These are phyloP conservation scores for Coelopa frigida DNA, from an alignment of 1,140 invertebrate species.

Conservation along the genomic window DNA sequence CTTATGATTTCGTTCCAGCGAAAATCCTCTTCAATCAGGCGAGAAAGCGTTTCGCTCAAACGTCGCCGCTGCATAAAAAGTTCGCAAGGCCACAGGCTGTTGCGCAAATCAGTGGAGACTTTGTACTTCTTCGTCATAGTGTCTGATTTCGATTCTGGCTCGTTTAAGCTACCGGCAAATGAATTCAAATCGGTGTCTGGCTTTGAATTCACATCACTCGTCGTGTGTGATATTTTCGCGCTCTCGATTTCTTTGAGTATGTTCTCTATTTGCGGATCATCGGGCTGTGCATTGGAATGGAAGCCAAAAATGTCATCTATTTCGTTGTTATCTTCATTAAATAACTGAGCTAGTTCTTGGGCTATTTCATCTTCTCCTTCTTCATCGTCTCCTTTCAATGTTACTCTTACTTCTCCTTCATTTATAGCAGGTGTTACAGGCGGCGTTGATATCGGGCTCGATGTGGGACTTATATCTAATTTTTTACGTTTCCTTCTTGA, in stretches of 20 bases:
- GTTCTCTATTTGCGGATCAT: conserved; percentile 23
- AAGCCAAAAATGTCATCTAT: conserved; percentile 38
- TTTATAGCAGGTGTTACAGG: background rate
- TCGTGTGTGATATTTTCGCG: conserved; percentile 7
- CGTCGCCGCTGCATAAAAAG: conserved; percentile 29
- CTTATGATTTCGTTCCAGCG: conserved; percentile 28
- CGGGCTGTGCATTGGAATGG: conserved; percentile 10
- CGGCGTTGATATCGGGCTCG: background rate
- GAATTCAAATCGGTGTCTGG: background rate
- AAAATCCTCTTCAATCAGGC: conserved; percentile 30
- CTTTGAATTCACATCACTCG: too few relatives aligned
- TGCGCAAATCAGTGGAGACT: too few relatives aligned
- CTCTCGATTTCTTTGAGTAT: conserved; percentile 21
- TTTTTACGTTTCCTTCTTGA: conserved; percentile 1
- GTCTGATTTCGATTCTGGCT: too few relatives aligned
- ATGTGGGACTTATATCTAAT: background rate
- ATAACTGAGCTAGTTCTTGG: conserved; percentile 28
- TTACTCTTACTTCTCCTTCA: background rate
- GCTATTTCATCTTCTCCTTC: conserved; percentile 27
- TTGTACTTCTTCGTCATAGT: too few relatives aligned
- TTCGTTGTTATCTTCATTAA: conserved; percentile 33
- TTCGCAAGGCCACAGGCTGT: conserved; percentile 42
- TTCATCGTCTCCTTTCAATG: background rate
- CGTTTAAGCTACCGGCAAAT: background rate
- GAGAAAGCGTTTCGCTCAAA: conserved; percentile 23